These are phyloP conservation scores for Lacerta viridis DNA, from an alignment of 2,797 vertebrate species.

Conservation along the genomic window DNA sequence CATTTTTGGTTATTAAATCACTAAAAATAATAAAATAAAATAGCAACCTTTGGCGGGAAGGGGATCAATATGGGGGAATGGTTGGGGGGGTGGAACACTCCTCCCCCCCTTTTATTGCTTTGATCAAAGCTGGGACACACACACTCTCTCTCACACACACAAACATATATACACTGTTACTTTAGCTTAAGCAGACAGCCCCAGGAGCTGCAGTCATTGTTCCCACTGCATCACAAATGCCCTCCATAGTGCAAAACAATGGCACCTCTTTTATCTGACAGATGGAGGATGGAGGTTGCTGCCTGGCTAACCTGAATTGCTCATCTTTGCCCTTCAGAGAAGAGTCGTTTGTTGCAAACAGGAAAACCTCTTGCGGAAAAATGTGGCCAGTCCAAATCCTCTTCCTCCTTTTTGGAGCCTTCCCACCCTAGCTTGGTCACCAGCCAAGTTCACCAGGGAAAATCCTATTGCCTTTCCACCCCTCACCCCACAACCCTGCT, in stretches of 20 bases:
- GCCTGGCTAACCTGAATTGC: neutral
- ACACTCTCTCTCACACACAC: no score
- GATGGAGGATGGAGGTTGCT: neutral
- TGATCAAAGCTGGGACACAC: neutral
- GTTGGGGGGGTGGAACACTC: no score
- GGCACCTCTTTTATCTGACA: constrained; percentile 13
- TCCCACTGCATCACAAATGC: no score
- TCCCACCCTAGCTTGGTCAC: constrained; percentile 63
- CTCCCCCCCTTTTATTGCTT: neutral
- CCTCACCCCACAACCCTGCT: no score
- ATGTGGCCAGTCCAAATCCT: neutral
- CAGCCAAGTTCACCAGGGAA: constrained; percentile 80
- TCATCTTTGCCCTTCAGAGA: constrained; percentile 3
- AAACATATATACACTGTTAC: no score
- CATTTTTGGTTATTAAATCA: no score
- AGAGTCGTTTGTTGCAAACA: neutral
- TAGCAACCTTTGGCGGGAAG: no score
- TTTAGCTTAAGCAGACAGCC: no score
- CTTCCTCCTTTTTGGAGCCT: neutral
- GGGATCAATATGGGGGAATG: no score
- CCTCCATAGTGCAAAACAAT: neutral
- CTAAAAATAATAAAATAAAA: no score
- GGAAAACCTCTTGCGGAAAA: neutral
- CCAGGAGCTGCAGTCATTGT: no score
- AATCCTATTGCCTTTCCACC: constrained; percentile 66